A percentile compares a stretch with the other conserved stretches of the same genome.
Evolutionary conservation across 2,888 invertebrate genomes (phyloP).

Genomic region (Pachymerium ferrugineum): DNA sequence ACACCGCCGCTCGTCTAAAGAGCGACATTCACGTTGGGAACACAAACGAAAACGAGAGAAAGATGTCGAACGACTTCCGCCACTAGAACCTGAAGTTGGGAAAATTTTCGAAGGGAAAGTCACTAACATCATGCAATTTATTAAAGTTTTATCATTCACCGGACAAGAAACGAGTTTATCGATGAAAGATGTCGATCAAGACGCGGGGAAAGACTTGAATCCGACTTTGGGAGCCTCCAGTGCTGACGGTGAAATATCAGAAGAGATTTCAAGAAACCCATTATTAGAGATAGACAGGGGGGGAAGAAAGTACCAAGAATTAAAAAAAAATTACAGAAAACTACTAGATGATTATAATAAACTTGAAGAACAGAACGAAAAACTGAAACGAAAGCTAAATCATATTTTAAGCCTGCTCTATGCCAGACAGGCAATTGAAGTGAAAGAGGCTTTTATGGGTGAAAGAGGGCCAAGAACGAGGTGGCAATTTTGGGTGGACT

Average conservation of each 20-base stretch:
- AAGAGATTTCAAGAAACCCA: constrained; percentile 75
- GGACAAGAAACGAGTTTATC: constrained; percentile 92
- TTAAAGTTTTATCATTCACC: constrained; percentile 84
- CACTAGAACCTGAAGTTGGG: constrained; percentile 52
- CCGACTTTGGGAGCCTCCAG: constrained; percentile 54
- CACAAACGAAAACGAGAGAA: constrained; percentile 37
- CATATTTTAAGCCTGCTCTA: too few species aligned
- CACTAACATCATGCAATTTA: constrained; percentile 94
- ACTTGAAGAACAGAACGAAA: too few species aligned
- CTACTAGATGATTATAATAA: too few species aligned
- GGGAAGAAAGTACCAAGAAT: too few species aligned
- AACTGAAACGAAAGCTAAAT: too few species aligned
- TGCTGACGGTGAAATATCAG: constrained; percentile 52
- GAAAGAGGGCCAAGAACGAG: too few species aligned
- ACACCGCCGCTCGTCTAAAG: constrained; percentile 34
- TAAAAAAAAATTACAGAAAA: too few species aligned
- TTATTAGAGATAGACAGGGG: too few species aligned
- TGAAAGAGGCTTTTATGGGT: too few species aligned
- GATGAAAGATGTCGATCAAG: constrained; percentile 93
- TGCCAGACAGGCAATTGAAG: too few species aligned
- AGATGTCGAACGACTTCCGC: constrained; percentile 42
- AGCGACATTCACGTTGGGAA: background rate
- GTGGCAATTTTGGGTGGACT: too few species aligned
- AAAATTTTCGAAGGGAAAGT: constrained; percentile 86
- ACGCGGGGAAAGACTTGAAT: constrained; percentile 91